Evolutionary conservation across 2,888 invertebrate genomes (phyloP).

Genomic region (Elysia crispata): DNA sequence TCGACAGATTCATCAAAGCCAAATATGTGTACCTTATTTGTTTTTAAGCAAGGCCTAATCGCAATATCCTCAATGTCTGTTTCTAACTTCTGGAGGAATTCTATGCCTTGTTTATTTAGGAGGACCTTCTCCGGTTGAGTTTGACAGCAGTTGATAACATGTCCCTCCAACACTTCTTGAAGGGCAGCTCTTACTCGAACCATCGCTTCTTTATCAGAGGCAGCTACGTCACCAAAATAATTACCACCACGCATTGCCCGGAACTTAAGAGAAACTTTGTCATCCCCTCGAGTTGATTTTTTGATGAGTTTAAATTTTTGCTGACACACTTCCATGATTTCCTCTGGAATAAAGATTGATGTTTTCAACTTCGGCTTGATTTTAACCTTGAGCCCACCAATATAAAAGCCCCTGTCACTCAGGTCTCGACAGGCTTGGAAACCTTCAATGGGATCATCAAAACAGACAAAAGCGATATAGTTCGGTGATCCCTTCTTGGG

Average conservation of each 20-base stretch:
- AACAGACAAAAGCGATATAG: background rate
- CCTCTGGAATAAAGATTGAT: slow-evolving; percentile 49
- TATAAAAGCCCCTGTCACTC: background rate
- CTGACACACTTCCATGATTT: slow-evolving; percentile 52
- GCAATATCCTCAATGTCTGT: background rate
- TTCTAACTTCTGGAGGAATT: slow-evolving; percentile 38
- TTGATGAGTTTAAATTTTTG: slow-evolving; percentile 47
- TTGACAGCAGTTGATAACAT: slow-evolving; percentile 38
- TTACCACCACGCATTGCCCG: background rate
- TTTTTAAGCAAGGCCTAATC: slow-evolving; percentile 33
- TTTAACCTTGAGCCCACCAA: slow-evolving; percentile 40
- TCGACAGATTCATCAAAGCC: slow-evolving; percentile 29
- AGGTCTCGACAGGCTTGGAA: slow-evolving; percentile 29
- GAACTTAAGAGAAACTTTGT: background rate
- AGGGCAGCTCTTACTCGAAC: slow-evolving; percentile 37
- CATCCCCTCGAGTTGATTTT: background rate
- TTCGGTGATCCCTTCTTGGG: background rate
- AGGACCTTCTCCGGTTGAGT: slow-evolving; percentile 14
- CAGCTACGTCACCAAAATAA: slow-evolving; percentile 29
- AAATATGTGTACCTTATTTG: slow-evolving; percentile 40
- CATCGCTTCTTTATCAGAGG: background rate
- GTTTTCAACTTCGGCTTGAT: slow-evolving; percentile 54
- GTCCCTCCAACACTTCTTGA: slow-evolving; percentile 44
- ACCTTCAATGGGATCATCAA: slow-evolving; percentile 46
- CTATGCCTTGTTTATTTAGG: slow-evolving; percentile 38